A percentile compares a stretch with the other conserved stretches of the same genome.
These are phyloP conservation scores for Bellardia bayeri DNA, from an alignment of 2,888 invertebrate species.

Conservation along the genomic window DNA sequence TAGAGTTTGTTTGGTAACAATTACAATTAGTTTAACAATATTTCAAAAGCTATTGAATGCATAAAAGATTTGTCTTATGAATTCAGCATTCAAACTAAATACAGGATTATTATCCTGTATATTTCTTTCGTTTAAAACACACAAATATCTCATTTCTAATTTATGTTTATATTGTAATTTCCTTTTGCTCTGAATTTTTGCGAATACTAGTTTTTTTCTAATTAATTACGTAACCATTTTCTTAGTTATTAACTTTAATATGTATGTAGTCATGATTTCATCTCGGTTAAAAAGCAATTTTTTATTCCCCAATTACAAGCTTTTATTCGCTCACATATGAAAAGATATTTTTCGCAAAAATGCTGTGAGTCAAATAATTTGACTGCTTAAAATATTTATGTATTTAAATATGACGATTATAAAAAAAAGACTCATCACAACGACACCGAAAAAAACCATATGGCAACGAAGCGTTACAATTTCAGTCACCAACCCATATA, in stretches of 20 bases:
- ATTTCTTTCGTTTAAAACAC: no score
- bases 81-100: no score
- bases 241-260: not conserved
- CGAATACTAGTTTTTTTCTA: no score
- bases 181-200: no score
- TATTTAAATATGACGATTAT: slow-evolving; percentile 33
- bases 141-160: no score
- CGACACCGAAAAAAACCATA: slow-evolving; percentile 11
- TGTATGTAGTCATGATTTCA: slow-evolving; percentile 1
- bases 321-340: slow-evolving; percentile 1
- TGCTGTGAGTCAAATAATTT: slow-evolving; percentile 48
- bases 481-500: slow-evolving; percentile 50
- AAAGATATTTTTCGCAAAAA: not conserved
- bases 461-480: slow-evolving; percentile 62
- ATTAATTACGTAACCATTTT: not conserved
- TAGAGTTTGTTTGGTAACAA: no score
- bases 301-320: slow-evolving; percentile 53
- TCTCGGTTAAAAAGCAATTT: slow-evolving; percentile 42
- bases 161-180: no score
- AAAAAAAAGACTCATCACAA: slow-evolving; percentile 40
- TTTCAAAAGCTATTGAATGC: no score
- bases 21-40: no score
- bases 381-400: slow-evolving; percentile 37
- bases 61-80: no score
- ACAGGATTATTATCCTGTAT: no score